phyloP scores from a whole-genome alignment of 2,888 invertebrate species.

The Vandiemenella viatica region DNA sequence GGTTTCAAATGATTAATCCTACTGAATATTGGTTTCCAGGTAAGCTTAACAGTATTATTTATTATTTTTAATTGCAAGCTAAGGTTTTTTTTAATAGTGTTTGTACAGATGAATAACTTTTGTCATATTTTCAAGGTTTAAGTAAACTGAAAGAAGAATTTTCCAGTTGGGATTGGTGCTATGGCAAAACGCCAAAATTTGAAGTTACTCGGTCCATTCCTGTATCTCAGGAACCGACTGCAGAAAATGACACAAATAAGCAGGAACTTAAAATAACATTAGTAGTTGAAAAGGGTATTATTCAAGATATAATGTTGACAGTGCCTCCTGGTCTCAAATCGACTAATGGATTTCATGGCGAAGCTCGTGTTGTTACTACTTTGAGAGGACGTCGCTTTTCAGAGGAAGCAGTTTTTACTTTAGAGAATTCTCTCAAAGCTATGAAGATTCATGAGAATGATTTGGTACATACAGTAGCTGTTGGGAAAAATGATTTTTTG shows the following conservation, averaged over 20 bases:
- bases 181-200: constrained; percentile 76
- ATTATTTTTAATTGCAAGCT: constrained; percentile 7
- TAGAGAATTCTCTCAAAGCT: constrained; percentile 32
- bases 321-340: constrained; percentile 42
- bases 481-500: too few relatives aligned
- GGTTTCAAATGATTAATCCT: constrained; percentile 74
- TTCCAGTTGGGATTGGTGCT: constrained; percentile 75
- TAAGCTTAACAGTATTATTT: constrained; percentile 24
- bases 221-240: constrained; percentile 30
- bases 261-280: constrained; percentile 45
- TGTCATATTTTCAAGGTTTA: constrained; percentile 38
- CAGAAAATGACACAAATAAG: constrained; percentile 16
- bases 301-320: constrained; percentile 46
- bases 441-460: constrained; percentile 11
- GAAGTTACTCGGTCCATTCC: constrained; percentile 49
- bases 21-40: constrained; percentile 80
- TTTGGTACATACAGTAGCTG: background rate
- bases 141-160: constrained; percentile 51
- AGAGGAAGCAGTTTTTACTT: constrained; percentile 41
- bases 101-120: background rate
- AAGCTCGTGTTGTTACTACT: constrained; percentile 47
- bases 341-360: constrained; percentile 42
- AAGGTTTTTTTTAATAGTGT: constrained; percentile 6
- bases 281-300: constrained; percentile 47
- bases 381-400: constrained; percentile 50